Percentiles rank a stretch among this genome's conserved stretches.
These are phyloP conservation scores for Thomomys bottae DNA, from an alignment of 2,113 vertebrate genomes.

Conservation along the genomic window DNA sequence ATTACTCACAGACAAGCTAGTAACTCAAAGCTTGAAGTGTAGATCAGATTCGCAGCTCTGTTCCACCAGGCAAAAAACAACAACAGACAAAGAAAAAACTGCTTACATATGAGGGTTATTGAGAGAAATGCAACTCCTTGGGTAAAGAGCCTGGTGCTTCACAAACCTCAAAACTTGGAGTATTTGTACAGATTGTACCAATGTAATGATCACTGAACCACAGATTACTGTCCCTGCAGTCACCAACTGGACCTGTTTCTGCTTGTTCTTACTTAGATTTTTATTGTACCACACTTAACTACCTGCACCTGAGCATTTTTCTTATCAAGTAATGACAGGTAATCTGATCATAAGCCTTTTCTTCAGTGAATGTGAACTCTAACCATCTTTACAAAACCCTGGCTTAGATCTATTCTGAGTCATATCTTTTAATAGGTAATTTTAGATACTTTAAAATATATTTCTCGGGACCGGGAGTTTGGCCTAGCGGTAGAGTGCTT, in stretches of 20 bases:
- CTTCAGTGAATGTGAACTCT: background rate
- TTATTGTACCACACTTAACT: constrained; percentile 37
- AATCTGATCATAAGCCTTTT: constrained; percentile 20
- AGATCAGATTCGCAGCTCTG: background rate
- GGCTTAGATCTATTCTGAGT: background rate
- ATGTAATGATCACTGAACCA: background rate
- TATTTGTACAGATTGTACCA: background rate
- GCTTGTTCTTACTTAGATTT: background rate
- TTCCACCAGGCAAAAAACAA: background rate
- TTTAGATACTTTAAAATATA: background rate
- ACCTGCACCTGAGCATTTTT: background rate
- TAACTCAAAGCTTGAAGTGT: background rate
- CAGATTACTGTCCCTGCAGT: background rate
- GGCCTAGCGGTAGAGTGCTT: too few relatives aligned
- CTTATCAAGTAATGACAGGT: constrained; percentile 1
- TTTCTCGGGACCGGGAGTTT: too few relatives aligned
- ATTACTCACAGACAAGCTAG: background rate
- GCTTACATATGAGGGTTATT: background rate
- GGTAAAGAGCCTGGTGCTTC: background rate
- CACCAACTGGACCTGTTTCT: background rate
- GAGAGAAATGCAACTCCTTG: background rate
- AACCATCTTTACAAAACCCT: constrained; percentile 37
- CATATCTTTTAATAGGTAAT: constrained; percentile 24
- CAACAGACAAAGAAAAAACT: background rate
- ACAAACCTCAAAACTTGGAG: background rate